Percentiles rank a stretch among this genome's conserved stretches.
Conservation (phyloP, 2,797 vertebrate genomes). For the Hyperoplus lanceolatus region DNA sequence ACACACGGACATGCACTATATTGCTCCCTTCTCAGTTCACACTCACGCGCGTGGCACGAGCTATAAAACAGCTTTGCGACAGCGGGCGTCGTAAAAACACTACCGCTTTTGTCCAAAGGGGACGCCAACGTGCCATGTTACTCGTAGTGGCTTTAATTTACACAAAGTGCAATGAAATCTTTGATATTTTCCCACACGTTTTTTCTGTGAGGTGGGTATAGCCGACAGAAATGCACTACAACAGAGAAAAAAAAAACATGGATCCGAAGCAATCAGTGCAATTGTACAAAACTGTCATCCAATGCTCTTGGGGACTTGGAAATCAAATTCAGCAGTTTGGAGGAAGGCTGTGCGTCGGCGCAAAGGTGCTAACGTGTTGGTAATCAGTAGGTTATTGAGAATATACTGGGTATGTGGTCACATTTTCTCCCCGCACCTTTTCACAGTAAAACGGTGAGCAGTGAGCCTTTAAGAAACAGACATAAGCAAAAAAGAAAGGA, state of each 20-base stretch:
- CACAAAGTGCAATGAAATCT: slow-evolving; percentile 27
- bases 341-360: neutral
- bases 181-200: slow-evolving; percentile 36
- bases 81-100: no score
- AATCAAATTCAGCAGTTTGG: slow-evolving; percentile 12
- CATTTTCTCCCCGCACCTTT: slow-evolving; percentile 1
- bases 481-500: neutral
- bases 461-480: slow-evolving; percentile 27
- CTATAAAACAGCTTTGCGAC: no score
- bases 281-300: slow-evolving; percentile 2
- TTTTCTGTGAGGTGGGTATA: slow-evolving; percentile 1
- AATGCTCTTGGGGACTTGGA: neutral
- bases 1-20: no score
- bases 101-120: no score
- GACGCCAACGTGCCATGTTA: no score
- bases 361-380: neutral
- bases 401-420: neutral
- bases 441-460: slow-evolving; percentile 2
- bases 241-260: neutral
- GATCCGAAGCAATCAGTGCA: slow-evolving; percentile 24
- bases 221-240: slow-evolving; percentile 7
- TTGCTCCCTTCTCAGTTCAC: no score
- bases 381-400: neutral
- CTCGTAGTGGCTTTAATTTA: no score
- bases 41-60: no score